A percentile compares a stretch with the other conserved stretches of the same genome.
These are phyloP conservation scores for Argopecten irradians DNA, from an alignment of 1,140 invertebrate species.

Conservation along the genomic window DNA sequence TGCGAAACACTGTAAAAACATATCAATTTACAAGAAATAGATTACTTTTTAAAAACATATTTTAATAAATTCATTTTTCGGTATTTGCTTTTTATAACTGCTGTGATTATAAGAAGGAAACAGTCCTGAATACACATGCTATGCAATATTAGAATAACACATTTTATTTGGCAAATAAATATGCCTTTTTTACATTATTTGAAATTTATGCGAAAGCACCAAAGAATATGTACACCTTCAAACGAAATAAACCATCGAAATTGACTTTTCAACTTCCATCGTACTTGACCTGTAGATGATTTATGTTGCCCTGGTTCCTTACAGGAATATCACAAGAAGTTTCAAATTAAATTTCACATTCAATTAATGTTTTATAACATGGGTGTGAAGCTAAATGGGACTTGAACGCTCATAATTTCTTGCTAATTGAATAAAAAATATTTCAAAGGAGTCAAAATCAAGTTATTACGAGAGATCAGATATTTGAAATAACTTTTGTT, in stretches of 20 bases:
- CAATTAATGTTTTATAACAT: background rate
- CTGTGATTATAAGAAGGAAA: background rate
- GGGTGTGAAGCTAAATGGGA: background rate
- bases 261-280: background rate
- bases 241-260: background rate
- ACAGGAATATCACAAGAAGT: background rate
- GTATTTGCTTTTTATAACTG: background rate
- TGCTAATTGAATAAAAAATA: background rate
- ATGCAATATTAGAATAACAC: background rate
- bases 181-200: background rate
- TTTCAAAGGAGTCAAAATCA: background rate
- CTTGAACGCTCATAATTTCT: background rate
- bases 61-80: background rate
- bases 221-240: background rate
- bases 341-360: background rate
- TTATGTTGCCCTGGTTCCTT: background rate
- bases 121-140: background rate
- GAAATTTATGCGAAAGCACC: background rate
- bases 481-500: no score
- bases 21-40: slow-evolving; percentile 23
- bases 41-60: background rate
- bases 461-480: no score
- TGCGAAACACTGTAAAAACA: slow-evolving; percentile 11
- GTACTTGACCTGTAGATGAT: background rate
- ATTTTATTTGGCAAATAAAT: background rate